These are phyloP conservation scores for Chloebia gouldiae DNA, from an alignment of 2,113 vertebrate genomes.

Conservation along the genomic window DNA sequence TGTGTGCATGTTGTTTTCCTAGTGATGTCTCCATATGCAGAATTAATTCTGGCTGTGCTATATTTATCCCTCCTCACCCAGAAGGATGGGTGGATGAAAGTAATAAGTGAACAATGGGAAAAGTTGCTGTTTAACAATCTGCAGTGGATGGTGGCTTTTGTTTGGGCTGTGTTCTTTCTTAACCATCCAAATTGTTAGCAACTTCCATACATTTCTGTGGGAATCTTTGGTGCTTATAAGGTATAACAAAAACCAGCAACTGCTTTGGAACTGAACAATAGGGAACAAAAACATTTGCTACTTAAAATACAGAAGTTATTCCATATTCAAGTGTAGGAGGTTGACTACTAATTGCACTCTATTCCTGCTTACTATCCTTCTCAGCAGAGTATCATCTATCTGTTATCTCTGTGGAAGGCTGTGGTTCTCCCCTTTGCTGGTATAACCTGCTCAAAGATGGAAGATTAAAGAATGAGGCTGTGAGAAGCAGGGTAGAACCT, in stretches of 20 bases:
- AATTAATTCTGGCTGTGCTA: slow-evolving; percentile 34
- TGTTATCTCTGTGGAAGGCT: background rate
- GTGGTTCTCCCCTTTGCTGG: background rate
- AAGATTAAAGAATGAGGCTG: background rate
- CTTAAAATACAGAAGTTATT: background rate
- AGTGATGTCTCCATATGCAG: background rate
- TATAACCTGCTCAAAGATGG: background rate
- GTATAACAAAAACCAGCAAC: background rate
- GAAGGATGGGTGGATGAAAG: slow-evolving; percentile 56
- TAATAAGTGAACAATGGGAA: slow-evolving; percentile 22
- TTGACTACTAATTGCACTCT: background rate
- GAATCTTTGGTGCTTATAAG: background rate
- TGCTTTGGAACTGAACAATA: background rate
- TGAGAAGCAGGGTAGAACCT: background rate
- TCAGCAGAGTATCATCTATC: background rate
- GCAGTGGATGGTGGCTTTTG: slow-evolving; percentile 7
- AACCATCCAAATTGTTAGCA: background rate
- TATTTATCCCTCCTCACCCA: slow-evolving; percentile 25
- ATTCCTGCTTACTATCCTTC: background rate
- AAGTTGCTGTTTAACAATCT: background rate
- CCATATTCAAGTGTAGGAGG: background rate
- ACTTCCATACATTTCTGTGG: background rate
- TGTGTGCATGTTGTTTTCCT: background rate
- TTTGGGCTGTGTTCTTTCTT: slow-evolving; percentile 10
- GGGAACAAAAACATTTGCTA: background rate